These are phyloP conservation scores for Spea multiplicata DNA, from an alignment of 2,113 vertebrate genomes.

Conservation along the genomic window DNA sequence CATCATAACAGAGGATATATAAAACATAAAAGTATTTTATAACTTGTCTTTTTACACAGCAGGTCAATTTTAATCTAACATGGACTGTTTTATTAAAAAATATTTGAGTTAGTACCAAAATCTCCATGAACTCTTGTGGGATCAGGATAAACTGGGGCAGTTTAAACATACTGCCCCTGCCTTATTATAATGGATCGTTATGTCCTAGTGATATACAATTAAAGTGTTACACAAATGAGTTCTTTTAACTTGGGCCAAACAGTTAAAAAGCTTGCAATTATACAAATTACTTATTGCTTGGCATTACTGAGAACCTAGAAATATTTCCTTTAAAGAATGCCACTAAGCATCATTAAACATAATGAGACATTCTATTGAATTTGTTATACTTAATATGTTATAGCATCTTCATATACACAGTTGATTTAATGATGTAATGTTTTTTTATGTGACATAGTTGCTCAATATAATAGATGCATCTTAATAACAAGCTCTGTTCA, in stretches of 20 bases:
- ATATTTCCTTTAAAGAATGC: neutral
- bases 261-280: neutral
- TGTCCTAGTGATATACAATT: neutral
- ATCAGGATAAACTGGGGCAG: too few species aligned
- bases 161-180: too few species aligned
- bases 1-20: too few species aligned
- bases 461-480: too few species aligned
- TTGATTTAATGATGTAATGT: neutral
- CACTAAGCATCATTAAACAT: constrained; percentile 1
- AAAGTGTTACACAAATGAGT: neutral
- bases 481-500: too few species aligned
- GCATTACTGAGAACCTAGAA: neutral
- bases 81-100: too few species aligned
- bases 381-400: constrained; percentile 16
- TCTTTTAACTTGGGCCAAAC: neutral
- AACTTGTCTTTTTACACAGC: too few species aligned
- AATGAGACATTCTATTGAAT: neutral
- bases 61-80: too few species aligned
- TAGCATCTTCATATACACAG: neutral
- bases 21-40: too few species aligned
- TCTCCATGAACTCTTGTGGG: too few species aligned
- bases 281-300: neutral
- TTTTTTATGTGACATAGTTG: too few species aligned
- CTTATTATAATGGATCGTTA: neutral
- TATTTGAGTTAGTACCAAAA: too few species aligned